Evolutionary conservation across 1,140 invertebrate genomes (phyloP), one percentile per base, ranked within the genome.

Genomic region (Bathynomus jamesi): DNA sequence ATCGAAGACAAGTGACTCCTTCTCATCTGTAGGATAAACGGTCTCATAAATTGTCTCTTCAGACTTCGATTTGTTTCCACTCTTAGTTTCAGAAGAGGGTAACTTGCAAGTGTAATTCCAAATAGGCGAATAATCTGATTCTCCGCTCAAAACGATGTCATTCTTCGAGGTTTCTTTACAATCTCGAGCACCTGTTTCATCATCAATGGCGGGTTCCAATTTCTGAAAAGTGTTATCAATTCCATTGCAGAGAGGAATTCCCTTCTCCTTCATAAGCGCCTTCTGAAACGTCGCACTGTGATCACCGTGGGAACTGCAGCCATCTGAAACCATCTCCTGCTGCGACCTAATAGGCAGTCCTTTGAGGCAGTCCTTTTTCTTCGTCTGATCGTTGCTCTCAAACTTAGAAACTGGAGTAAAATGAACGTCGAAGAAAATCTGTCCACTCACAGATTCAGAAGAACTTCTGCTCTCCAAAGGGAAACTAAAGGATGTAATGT

Each of bases 41-140:
- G 81, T 82, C 75, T 82, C 81, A 71, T 82, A 83, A 28, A 82
- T 79, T 29, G 80, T 78, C 40, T 78, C 76, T 30, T 72, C 71
- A 28, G 72, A 25, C 7, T 71, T 64, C 46, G 74, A 73, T 29
- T 65, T 72, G 27, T 46, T 60, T 28, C 70, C 66, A 17, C 31
- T 10, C 63, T 67, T 67, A 32, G 11, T 65, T 32, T 62, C 46
- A 61, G 65, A 40, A 61, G 66, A 70, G 70, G 72, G 72, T 70
- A 74, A 67, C 70, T 73, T 70, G 63, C 78, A 75, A 17, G 73
- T 70, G 53, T 78, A 76, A 64, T 76, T 78, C 81, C 81, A 82
- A 60, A 82, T 82, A 4, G 80, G 80, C 32, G 80, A 81, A 67
- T 82, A 82, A 27, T 81, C 80, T 13, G 71, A 73, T 68, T 76